Conservation (phyloP, 2,888 invertebrate genomes). For the Archaeoteleia sp. region DNA sequence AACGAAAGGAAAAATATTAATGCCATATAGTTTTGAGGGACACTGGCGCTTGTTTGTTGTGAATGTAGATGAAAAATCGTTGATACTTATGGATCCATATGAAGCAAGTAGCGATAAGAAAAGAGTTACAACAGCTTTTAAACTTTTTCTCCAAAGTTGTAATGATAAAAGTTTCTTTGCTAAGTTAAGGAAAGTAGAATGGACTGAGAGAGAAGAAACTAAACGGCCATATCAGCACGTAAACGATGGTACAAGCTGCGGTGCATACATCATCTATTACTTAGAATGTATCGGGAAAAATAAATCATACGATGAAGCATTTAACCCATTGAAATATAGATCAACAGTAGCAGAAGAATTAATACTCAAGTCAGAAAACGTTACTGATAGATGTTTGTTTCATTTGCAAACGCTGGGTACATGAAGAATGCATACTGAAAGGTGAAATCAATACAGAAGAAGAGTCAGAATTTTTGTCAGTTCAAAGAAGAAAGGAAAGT, state of each 20-base stretch:
- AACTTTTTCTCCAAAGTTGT: background rate
- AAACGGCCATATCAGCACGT: conserved; percentile 8
- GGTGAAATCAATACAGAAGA: too few species aligned
- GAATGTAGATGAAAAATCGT: too few species aligned
- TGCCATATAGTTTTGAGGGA: conserved; percentile 3
- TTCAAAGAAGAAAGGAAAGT: too few species aligned
- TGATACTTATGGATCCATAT: conserved; percentile 20
- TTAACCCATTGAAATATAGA: background rate
- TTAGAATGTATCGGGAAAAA: conserved; percentile 12
- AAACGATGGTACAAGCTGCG: conserved; percentile 1
- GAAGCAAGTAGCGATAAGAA: background rate
- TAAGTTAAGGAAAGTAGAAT: background rate
- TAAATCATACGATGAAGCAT: background rate
- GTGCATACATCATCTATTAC: conserved; percentile 4
- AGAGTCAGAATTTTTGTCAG: too few species aligned
- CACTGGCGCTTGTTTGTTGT: too few species aligned
- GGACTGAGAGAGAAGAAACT: conserved; percentile 1
- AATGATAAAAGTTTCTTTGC: background rate
- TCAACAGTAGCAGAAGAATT: background rate
- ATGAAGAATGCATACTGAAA: too few species aligned
- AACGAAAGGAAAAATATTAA: background rate
- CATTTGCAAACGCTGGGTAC: too few species aligned
- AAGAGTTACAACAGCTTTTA: background rate
- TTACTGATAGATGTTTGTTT: background rate
- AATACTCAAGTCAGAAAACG: background rate